phyloP scores from a whole-genome alignment of 2,888 invertebrate species.

The Saturnia pavonia region DNA sequence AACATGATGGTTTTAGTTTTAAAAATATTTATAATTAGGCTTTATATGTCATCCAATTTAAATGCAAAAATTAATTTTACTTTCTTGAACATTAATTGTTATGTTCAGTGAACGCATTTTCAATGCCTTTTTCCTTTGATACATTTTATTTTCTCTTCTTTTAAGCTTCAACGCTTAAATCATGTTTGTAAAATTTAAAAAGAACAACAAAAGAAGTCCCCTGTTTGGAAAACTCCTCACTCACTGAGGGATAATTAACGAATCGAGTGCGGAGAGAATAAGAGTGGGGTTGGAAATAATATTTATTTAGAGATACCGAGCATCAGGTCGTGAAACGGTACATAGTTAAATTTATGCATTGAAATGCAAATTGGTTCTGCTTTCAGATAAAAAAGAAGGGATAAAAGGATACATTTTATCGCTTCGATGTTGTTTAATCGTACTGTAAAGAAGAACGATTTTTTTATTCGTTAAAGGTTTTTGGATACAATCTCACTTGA shows the following conservation, averaged over 20 bases:
- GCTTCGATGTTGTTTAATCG: conserved; percentile 11
- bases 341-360: conserved; percentile 76
- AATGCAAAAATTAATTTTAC: not conserved
- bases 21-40: no score
- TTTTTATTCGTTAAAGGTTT: no score
- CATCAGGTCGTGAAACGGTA: conserved; percentile 32
- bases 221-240: not conserved
- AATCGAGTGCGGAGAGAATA: conserved; percentile 69
- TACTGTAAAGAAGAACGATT: no score
- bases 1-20: no score
- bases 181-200: not conserved
- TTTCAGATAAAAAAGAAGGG: conserved; percentile 25
- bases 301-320: conserved; percentile 54
- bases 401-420: conserved; percentile 18
- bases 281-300: conserved; percentile 70
- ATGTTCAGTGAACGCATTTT: not conserved
- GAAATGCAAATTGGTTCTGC: conserved; percentile 69
- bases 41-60: no score
- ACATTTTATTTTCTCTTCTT: not conserved
- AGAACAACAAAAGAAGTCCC: conserved; percentile 6
- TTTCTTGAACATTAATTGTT: not conserved
- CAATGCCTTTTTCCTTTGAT: not conserved
- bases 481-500: no score
- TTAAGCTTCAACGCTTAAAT: not conserved
- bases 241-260: conserved; percentile 64